Percentiles rank a stretch among this genome's conserved stretches.
phyloP scores from a whole-genome alignment of 2,888 invertebrate genomes.

The Hirtodrosophila histrioides region DNA sequence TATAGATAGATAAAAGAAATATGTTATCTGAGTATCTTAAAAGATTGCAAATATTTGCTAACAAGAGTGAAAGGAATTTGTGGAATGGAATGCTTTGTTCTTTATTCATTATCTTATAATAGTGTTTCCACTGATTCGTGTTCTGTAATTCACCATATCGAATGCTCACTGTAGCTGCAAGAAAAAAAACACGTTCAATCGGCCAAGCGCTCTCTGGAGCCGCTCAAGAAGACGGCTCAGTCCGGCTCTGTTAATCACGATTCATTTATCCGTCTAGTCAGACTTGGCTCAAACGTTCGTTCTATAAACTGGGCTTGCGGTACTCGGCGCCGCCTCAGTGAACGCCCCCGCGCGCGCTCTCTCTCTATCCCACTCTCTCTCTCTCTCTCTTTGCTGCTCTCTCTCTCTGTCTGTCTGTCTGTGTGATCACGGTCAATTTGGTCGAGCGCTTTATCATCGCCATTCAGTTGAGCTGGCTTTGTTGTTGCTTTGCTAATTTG shows the following conservation, averaged over 20 bases:
- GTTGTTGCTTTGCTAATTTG: constrained; percentile 2
- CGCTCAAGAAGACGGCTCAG: neutral
- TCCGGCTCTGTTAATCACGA: constrained; percentile 53
- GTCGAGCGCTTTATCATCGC: constrained; percentile 33
- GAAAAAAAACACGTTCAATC: too few relatives aligned
- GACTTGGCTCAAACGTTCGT: constrained; percentile 21
- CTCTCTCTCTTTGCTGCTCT: neutral
- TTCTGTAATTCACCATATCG: neutral
- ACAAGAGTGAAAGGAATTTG: too few relatives aligned
- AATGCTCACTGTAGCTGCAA: constrained; percentile 1
- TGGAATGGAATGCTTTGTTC: too few relatives aligned
- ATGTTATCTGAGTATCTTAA: too few relatives aligned
- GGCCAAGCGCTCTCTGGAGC: neutral
- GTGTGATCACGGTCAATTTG: constrained; percentile 60
- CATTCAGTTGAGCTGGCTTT: constrained; percentile 23
- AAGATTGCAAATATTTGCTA: too few relatives aligned
- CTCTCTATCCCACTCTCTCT: neutral
- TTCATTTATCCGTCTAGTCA: constrained; percentile 56
- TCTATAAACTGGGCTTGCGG: constrained; percentile 57
- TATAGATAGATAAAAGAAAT: too few relatives aligned
- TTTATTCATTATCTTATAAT: too few relatives aligned
- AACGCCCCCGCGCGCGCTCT: constrained; percentile 26
- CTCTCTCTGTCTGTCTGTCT: neutral
- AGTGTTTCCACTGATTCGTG: too few relatives aligned
- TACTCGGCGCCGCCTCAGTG: constrained; percentile 64